Evolutionary conservation across 2,888 invertebrate genomes (phyloP).

Genomic region (Anaspis maculata): DNA sequence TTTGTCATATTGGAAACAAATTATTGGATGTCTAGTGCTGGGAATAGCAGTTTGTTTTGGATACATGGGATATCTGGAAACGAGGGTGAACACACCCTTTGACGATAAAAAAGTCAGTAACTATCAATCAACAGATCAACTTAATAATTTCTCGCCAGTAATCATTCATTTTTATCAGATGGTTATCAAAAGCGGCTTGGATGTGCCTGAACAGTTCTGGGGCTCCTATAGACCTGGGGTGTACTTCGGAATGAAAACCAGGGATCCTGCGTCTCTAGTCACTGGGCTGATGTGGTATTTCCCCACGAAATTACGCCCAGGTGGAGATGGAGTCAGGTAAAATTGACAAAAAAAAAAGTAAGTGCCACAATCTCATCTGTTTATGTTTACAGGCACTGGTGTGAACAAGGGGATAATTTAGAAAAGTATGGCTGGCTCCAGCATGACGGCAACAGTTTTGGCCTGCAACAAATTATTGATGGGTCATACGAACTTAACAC

Average conservation of each 20-base stretch:
- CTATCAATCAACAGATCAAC: no score
- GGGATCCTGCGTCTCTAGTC: conserved; percentile 81
- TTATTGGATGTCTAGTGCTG: conserved; percentile 54
- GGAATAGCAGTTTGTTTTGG: conserved; percentile 66
- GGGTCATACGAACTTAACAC: conserved; percentile 68
- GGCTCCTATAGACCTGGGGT: conserved; percentile 84
- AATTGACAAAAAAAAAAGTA: neutral
- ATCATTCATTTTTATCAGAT: conserved; percentile 46
- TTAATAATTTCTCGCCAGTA: conserved; percentile 6
- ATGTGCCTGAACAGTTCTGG: conserved; percentile 80
- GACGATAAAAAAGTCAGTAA: conserved; percentile 61
- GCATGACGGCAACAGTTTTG: conserved; percentile 90
- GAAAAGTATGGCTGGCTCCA: conserved; percentile 82
- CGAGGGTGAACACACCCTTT: conserved; percentile 79
- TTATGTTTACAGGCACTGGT: conserved; percentile 86
- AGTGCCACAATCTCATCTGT: conserved; percentile 2
- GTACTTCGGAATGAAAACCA: conserved; percentile 86
- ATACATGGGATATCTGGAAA: conserved; percentile 77
- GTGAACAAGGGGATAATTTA: conserved; percentile 78
- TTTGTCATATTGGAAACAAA: conserved; percentile 50
- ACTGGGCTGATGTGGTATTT: conserved; percentile 97
- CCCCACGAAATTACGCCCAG: conserved; percentile 55
- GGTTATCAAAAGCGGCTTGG: conserved; percentile 59
- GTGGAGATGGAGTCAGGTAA: conserved; percentile 69
- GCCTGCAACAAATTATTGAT: conserved; percentile 83